Evolutionary conservation across 2,113 vertebrate species (phyloP).

Genomic region (Ageneiosus marmoratus): DNA sequence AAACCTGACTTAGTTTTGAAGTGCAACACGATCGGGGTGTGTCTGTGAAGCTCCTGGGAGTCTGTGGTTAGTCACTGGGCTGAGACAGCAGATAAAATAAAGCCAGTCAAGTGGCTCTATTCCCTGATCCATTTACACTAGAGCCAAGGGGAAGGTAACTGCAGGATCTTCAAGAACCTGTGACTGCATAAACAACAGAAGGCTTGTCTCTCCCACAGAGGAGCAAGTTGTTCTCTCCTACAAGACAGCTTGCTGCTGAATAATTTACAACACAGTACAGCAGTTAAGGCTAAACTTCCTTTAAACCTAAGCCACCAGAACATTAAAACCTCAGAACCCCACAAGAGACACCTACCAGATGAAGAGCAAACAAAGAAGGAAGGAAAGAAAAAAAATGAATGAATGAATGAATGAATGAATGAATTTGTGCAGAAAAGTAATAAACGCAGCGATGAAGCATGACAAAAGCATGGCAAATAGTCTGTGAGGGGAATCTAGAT

Average conservation of each 20-base stretch:
- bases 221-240: constrained; percentile 58
- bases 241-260: constrained; percentile 67
- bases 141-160: constrained; percentile 32
- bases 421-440: not conserved
- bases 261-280: constrained; percentile 66
- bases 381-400: not conserved
- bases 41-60: constrained; percentile 15
- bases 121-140: constrained; percentile 34
- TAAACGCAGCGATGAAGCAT: not conserved
- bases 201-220: constrained; percentile 62
- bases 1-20: constrained; percentile 27
- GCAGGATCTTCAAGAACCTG: constrained; percentile 37
- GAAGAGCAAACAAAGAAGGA: not conserved
- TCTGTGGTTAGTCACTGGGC: constrained; percentile 23
- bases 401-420: not conserved
- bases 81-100: constrained; percentile 19
- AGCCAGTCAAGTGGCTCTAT: constrained; percentile 21
- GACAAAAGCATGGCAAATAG: constrained; percentile 15
- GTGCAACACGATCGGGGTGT: constrained; percentile 10
- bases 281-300: constrained; percentile 61
- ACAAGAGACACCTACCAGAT: constrained; percentile 51
- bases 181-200: constrained; percentile 57
- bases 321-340: constrained; percentile 19
- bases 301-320: constrained; percentile 42
- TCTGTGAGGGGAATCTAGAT: constrained; percentile 1